These are phyloP conservation scores for Lichenostomus cassidix DNA, from an alignment of 2,113 vertebrate species.

Conservation along the genomic window DNA sequence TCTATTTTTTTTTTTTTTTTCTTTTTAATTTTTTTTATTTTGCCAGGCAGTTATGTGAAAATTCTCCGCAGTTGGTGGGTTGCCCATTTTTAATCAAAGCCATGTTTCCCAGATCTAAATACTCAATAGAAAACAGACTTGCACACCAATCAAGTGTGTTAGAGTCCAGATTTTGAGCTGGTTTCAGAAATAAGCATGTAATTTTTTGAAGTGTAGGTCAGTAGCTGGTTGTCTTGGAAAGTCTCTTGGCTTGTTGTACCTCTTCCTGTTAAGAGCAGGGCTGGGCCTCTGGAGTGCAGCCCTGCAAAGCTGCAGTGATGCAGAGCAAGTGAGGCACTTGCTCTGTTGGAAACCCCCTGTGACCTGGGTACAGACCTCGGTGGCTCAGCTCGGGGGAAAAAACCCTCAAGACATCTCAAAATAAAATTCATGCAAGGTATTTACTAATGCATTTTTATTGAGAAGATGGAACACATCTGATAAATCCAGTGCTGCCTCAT, in stretches of 20 bases:
- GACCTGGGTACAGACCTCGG: neutral
- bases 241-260: neutral
- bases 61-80: constrained; percentile 13
- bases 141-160: neutral
- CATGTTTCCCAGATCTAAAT: constrained; percentile 17
- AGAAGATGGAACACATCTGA: neutral
- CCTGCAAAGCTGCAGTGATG: neutral
- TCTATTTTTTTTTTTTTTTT: neutral
- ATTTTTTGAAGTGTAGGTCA: constrained; percentile 23
- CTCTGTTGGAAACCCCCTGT: neutral
- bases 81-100: constrained; percentile 56
- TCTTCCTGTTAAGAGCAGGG: neutral
- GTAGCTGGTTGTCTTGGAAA: constrained; percentile 20
- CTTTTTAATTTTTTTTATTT: neutral
- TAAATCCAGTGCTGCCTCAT: neutral
- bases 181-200: constrained; percentile 20
- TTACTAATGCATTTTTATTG: neutral
- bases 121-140: constrained; percentile 34
- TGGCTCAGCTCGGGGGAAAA: neutral
- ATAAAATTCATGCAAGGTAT: neutral
- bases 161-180: constrained; percentile 11
- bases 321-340: neutral
- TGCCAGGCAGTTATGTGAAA: constrained; percentile 30
- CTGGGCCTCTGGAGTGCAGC: neutral
- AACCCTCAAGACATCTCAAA: neutral